These are phyloP conservation scores for Pholis gunnellus DNA, from an alignment of 2,113 vertebrate genomes.

Conservation along the genomic window DNA sequence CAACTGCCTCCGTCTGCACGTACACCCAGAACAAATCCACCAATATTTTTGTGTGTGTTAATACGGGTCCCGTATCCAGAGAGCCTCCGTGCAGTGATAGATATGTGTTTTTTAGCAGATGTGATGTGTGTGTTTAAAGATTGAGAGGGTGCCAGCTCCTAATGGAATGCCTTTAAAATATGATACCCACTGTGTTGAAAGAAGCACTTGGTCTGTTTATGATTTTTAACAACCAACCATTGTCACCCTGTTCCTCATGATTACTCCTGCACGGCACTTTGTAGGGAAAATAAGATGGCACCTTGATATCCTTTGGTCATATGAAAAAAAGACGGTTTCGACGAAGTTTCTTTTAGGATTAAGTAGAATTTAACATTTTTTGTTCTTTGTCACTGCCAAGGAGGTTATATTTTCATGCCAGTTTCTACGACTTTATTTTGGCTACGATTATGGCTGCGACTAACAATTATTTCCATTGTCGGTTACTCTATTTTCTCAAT, in stretches of 20 bases:
- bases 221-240: slow-evolving; percentile 63
- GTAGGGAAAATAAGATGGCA: not conserved
- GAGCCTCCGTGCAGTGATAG: slow-evolving; percentile 50
- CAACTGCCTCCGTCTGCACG: slow-evolving; percentile 28
- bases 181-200: slow-evolving; percentile 61
- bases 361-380: not conserved
- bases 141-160: slow-evolving; percentile 61
- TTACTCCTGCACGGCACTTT: not conserved
- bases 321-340: not conserved
- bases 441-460: no score
- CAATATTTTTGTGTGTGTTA: slow-evolving; percentile 23
- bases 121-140: slow-evolving; percentile 35
- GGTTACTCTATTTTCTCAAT: not conserved
- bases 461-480: not conserved
- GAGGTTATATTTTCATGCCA: not conserved
- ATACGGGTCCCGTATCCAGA: slow-evolving; percentile 74
- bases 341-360: not conserved
- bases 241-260: slow-evolving; percentile 49
- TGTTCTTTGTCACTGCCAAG: not conserved
- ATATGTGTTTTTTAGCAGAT: slow-evolving; percentile 51
- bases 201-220: slow-evolving; percentile 62
- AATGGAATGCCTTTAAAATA: slow-evolving; percentile 65
- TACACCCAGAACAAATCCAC: slow-evolving; percentile 34
- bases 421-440: not conserved
- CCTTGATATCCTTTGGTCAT: not conserved